phyloP scores from a whole-genome alignment of 2,797 vertebrate genomes.

The Leuciscus waleckii region DNA sequence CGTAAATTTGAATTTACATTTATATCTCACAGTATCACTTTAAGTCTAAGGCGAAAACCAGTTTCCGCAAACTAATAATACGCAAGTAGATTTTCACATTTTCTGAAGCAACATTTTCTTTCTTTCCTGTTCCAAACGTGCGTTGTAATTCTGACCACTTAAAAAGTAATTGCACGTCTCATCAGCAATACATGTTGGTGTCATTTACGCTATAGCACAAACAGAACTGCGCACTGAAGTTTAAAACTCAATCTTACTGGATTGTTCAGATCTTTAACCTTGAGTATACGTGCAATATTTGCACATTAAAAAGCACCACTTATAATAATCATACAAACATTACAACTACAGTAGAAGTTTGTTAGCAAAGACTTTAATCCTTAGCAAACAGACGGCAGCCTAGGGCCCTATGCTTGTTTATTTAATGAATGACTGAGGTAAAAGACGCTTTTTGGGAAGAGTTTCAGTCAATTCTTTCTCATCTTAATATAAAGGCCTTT shows the following conservation, averaged over 20 bases:
- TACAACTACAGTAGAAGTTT: not conserved
- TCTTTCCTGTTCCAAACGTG: not conserved
- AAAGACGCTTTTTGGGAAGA: not conserved
- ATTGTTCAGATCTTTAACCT: not conserved
- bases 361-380: not conserved
- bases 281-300: not conserved
- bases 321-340: constrained; percentile 2
- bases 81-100: not conserved
- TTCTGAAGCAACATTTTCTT: not conserved
- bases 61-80: not conserved
- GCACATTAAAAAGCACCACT: not conserved
- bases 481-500: not conserved
- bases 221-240: too few species aligned
- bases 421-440: not conserved
- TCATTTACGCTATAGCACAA: not conserved
- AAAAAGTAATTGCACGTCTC: not conserved
- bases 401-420: not conserved
- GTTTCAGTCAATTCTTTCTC: not conserved
- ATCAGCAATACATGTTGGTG: not conserved
- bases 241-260: not conserved
- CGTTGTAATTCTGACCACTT: not conserved
- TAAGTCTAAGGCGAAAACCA: not conserved
- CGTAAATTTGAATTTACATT: not conserved
- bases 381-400: not conserved
- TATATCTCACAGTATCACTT: not conserved